These are phyloP conservation scores for Heliconius charithonia DNA, from an alignment of 2,888 invertebrate species.

Conservation along the genomic window DNA sequence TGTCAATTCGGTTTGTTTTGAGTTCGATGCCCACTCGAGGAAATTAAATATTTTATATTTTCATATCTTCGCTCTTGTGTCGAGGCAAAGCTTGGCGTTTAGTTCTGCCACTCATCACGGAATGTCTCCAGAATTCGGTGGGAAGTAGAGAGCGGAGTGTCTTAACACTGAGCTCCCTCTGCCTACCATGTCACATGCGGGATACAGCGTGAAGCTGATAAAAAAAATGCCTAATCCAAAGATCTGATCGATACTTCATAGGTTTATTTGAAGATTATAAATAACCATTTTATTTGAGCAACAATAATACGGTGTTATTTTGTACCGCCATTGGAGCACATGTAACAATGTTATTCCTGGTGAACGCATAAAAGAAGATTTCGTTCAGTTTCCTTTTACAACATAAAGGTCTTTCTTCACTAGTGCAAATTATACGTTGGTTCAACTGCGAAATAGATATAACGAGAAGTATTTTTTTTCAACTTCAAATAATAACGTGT, in stretches of 20 bases:
- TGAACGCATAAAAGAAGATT: slow-evolving; percentile 19
- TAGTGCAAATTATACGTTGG: not conserved
- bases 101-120: too few relatives aligned
- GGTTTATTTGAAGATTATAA: not conserved
- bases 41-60: too few relatives aligned
- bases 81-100: too few relatives aligned
- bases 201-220: too few relatives aligned
- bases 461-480: not conserved
- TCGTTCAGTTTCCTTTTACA: slow-evolving; percentile 13
- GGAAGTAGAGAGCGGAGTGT: too few relatives aligned
- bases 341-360: slow-evolving; percentile 21
- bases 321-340: not conserved
- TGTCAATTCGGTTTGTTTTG: too few relatives aligned
- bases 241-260: not conserved
- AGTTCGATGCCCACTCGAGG: too few relatives aligned
- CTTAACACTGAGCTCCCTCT: too few relatives aligned
- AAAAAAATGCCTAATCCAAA: not conserved
- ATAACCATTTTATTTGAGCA: not conserved
- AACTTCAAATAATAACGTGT: not conserved
- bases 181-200: too few relatives aligned
- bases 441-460: slow-evolving; percentile 4
- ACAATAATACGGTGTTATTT: not conserved
- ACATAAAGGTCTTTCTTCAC: slow-evolving; percentile 8
- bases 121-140: too few relatives aligned
- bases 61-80: too few relatives aligned